Evolutionary conservation across 2,888 invertebrate genomes (phyloP), one percentile per base, ranked within the genome.

Genomic region (Buathra laborator): DNA sequence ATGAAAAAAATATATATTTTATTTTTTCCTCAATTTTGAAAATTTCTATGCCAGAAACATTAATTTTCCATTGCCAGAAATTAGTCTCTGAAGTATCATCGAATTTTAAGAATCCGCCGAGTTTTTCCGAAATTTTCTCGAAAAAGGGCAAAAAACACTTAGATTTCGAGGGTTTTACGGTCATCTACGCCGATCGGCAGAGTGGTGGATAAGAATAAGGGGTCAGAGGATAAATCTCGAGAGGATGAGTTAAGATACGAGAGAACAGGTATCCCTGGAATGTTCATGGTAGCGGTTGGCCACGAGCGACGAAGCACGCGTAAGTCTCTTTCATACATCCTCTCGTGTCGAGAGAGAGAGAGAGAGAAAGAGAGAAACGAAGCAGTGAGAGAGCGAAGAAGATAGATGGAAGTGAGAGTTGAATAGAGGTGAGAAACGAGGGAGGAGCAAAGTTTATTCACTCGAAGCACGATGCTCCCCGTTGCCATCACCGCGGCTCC

Each of bases 241-340:
- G 59, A 32, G 32, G 59, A 32, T 29, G 32, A 62, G 32, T 32
- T 29, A 29, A 29, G n/a, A 19, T 10, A 70, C 56, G 68, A 37
- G 37, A 37, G 29, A 76, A 43, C 70, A 70, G 84, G 84, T 66
- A 84, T 81, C 74, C 64, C 70, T 48, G 84, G 84, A 85, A 85
- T 85, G 74, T 78, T 66, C 51, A 68, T 67, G 71, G 80, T 67
- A 59, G 81, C 76, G 56, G 37, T 56, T 51, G 77, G 16, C 59
- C 76, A 80, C 74, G 71, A 81, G 83, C 66, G 37, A 19, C 66
- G 72, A 9, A 78, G 81, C 81, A 78, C 84, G 84, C 84, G 72
- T 72, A 72, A 51, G 48, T 24, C 84, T 64, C 76, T 84, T 80
- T 81, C 59, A 77, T 32, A 16, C 51, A 76, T 19, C 53, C 62